phyloP scores from a whole-genome alignment of 2,113 vertebrate genomes.

The Labrus mixtus region DNA sequence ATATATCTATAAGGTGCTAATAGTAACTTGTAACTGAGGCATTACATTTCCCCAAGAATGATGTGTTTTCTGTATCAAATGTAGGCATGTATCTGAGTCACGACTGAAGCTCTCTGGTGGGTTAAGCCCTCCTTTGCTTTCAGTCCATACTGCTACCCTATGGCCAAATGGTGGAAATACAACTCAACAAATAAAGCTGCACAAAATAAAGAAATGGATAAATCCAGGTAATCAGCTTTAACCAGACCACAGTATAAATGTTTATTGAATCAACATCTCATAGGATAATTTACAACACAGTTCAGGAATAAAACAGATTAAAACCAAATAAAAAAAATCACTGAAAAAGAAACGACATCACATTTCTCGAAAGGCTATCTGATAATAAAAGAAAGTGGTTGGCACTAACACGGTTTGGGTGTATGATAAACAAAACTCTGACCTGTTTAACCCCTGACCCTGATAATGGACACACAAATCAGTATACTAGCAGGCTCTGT shows the following conservation, averaged over 20 bases:
- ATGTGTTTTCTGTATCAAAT: constrained; percentile 6
- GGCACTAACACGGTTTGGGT: constrained; percentile 36
- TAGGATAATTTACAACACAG: constrained; percentile 14
- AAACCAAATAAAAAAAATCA: constrained; percentile 1
- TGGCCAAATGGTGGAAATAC: constrained; percentile 56
- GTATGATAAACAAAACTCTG: background rate
- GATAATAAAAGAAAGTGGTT: constrained; percentile 39
- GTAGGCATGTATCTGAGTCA: background rate
- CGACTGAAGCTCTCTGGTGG: background rate
- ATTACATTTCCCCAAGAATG: background rate
- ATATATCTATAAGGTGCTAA: background rate
- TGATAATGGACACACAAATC: constrained; percentile 16
- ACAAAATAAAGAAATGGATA: constrained; percentile 5
- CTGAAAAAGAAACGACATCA: constrained; percentile 6
- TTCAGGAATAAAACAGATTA: constrained; percentile 14
- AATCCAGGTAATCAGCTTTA: background rate
- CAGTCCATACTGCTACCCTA: constrained; percentile 51
- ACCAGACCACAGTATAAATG: background rate
- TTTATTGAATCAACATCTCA: constrained; percentile 61
- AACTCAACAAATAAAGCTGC: constrained; percentile 8
- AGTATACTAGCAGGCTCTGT: constrained; percentile 20
- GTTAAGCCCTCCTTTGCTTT: background rate
- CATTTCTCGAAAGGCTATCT: background rate
- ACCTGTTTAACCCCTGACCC: constrained; percentile 19
- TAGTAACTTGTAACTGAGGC: background rate